A percentile compares a stretch with the other conserved stretches of the same genome.
Conservation (phyloP, 2,797 vertebrate species). For the Trachops cirrhosus region DNA sequence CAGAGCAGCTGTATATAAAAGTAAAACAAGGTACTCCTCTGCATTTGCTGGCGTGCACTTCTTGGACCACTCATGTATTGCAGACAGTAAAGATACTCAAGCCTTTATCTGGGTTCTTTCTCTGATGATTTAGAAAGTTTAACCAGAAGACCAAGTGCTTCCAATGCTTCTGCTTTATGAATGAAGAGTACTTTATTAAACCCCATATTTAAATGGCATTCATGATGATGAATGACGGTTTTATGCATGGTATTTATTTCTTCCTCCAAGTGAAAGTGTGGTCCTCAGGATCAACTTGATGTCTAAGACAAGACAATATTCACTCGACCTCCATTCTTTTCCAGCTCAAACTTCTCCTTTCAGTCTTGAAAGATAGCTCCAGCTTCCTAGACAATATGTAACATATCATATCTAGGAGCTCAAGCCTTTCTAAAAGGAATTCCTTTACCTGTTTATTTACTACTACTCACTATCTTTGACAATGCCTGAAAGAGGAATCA, state of each 20-base stretch:
- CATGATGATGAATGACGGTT: constrained; percentile 18
- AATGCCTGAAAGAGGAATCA: neutral
- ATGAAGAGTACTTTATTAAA: constrained; percentile 40
- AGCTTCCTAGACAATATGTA: constrained; percentile 51
- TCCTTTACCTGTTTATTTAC: constrained; percentile 45
- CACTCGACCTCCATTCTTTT: constrained; percentile 44
- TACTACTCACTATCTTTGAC: neutral
- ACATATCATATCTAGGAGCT: constrained; percentile 24
- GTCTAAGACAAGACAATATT: constrained; percentile 25
- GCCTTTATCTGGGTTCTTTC: constrained; percentile 44
- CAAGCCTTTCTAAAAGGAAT: constrained; percentile 31
- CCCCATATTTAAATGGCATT: constrained; percentile 43
- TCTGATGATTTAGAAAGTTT: constrained; percentile 52
- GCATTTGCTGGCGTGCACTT: constrained; percentile 41
- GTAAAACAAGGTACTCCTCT: constrained; percentile 44
- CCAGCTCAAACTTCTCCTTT: constrained; percentile 53
- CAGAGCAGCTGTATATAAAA: constrained; percentile 39
- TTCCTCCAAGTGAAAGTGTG: constrained; percentile 31
- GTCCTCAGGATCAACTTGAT: neutral
- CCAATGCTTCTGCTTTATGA: constrained; percentile 29
- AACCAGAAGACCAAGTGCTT: constrained; percentile 45
- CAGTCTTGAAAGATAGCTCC: neutral
- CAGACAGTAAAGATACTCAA: constrained; percentile 40
- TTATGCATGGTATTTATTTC: constrained; percentile 45
- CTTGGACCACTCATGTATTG: constrained; percentile 71